Evolutionary conservation across 2,797 vertebrate genomes (phyloP), one percentile per base, ranked within the genome.

Genomic region (Silurus lanzhouensis): DNA sequence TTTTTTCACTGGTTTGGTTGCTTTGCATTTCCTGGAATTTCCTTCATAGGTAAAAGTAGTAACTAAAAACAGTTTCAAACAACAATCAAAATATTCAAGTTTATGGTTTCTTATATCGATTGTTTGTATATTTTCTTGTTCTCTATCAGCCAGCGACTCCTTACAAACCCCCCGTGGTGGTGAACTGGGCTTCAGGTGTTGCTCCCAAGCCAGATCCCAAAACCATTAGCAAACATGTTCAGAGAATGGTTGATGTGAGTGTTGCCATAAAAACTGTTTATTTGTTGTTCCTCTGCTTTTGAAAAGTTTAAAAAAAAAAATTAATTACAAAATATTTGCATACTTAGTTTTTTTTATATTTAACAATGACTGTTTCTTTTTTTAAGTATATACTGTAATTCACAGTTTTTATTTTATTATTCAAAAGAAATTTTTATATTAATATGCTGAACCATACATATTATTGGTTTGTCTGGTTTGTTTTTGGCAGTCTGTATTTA

Each of bases 401-500:
- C 20, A 71, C 6, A 70, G 31, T 7, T 46, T 71, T 46, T 22
- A 22, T 19, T 71, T 71, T 22, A 46, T 46, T 46, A 70, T 52
- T 10, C 48, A 52, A 52, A 52, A 63, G 4, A 27, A 38, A 60
- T 77, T 48, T 77, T 0, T 38, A 58, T 19, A 77, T 22, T 8
- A 97, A 64, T 95, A 96, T 19, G 98, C 96, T 90, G 97, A 98
- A 90, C 97, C 97, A 0, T 98, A 98, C 91, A 98, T 97, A 19
- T 97, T 97, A 52, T 92, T 95, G 48, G 25, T 72, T 4, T 93
- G 89, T 91, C 27, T 27, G 27, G 27, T 27, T 27, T 27, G 27
- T 90, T 98, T 88, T 96, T 98, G 96, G 46, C 93, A 98, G 97
- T 97, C 97, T 3, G 95, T 98, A 12, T 98, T 98, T 94, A 97